Base-by-base conservation (phyloP, 2,888 invertebrate species). In the Tribolium freemani region DNA sequence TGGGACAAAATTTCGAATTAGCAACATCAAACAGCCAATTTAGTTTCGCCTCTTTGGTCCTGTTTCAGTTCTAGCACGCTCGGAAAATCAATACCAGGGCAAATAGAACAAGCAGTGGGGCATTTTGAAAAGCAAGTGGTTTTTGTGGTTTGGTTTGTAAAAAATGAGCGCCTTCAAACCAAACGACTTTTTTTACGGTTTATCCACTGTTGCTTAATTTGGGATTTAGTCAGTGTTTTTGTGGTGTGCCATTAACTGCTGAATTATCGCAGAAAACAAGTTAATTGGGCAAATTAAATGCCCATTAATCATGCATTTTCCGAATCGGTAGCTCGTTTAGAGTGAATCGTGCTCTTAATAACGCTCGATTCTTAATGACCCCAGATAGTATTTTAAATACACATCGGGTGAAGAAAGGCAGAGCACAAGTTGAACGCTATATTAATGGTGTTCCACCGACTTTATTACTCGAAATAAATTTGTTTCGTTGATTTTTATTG, bases 1-100 rank as follows among this genome's bases (percentile, higher is more conserved):
- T 54, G 11, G 54, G 54, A 51, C 54, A 30, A 54, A 54, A 54
- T 54, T 54, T 54, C 30, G 10, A 10, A 54, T 54, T 54, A 54
- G 30, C 30, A 8, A 54, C 54, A 54, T 54, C 54, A 54, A 54
- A 54, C 54, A 54, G 54, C 54, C 54, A 54, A 53, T 53, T 53
- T 21, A 10, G 20, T 21, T 6, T 53, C 8, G 51, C 9, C 21
- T 21, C 10, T 26, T n/a, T 30, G 26, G 54, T 1, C 11, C 13
- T 54, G 26, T 54, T 11, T 54, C 8, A 10, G 5, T 21, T 54
- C 54, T 30, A 30, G 21, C n/a, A 21, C 21, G 3, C 54, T 13
- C 20, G 30, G 54, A 54, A 54, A 54, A 54, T 54, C 54, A 30
- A 54, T 54, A 54, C 31, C 54, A 10, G 10, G 30, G 30, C 6